Base-by-base conservation (phyloP, 1,140 invertebrate genomes). In the Caenorhabditis inopinata region DNA sequence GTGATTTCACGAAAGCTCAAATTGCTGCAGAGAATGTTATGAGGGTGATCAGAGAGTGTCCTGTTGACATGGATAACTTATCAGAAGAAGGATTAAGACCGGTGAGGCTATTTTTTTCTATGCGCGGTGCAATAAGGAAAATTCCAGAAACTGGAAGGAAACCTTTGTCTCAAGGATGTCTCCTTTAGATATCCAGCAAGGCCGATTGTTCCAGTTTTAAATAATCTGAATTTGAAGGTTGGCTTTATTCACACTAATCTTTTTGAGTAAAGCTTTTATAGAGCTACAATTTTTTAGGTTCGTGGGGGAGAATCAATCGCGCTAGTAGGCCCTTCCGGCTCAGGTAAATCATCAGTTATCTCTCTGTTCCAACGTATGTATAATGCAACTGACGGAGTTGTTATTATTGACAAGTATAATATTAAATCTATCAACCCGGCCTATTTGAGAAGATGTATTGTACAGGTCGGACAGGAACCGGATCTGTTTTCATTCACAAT, bases 331-430 rank as follows among this genome's bases (percentile, higher is more conserved):
- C 85, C 87, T 5, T 90, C 89, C 79, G 90, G 90, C 0, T 86
- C 81, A 18, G 86, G 87, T 14, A 87, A 87, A 62, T 86, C 84
- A 48, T 90, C 90, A 7, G 85, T 88, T 16, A 85, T 91, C 4
- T 84, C 87, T 21, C 82, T 91, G 27, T 79, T 91, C 25, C 89
- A 90, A 78, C 81, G 90, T 35, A 89, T 91, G 82, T 91, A 91
- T 83, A 88, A 89, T 48, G 84, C 89, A 25, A 84, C 80, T 23
- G 58, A 81, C 14, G 87, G 87, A 3, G 76, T 85, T 78, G 86
- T 88, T 12, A 74, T 86, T 23, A 38, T 88, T 2, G 87, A 88
- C 78, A 88, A 87, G 14, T 83, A 84, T 23, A 86, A 87, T 62
- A 74, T 88, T 14, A 75, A 79, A 18, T 38, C 76, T n/a, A 87